A percentile compares a stretch with the other conserved stretches of the same genome.
Evolutionary conservation across 2,113 vertebrate species (phyloP).

Genomic region (Catharus fuscescens): DNA sequence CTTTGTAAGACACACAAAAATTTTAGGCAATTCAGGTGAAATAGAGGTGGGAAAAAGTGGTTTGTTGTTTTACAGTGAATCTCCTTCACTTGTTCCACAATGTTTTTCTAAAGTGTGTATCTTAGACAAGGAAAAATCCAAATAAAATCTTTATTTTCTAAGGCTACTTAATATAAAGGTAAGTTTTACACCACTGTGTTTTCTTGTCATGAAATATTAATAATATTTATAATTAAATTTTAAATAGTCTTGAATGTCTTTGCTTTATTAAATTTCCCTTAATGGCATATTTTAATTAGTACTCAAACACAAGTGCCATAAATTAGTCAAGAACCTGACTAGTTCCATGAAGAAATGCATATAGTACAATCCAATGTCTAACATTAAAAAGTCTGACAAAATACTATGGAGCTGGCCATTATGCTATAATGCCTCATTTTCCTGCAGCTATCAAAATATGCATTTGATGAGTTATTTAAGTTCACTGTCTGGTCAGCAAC

Average conservation of each 20-base stretch:
- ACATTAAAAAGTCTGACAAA: background rate
- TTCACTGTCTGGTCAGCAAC: conserved; percentile 42
- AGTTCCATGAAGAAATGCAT: background rate
- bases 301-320: background rate
- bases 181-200: background rate
- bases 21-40: background rate
- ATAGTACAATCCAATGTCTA: background rate
- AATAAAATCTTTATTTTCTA: background rate
- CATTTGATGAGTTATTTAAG: conserved; percentile 23
- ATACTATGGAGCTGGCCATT: background rate
- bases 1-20: background rate
- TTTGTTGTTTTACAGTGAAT: background rate
- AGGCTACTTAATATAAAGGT: background rate
- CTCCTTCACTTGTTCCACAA: background rate
- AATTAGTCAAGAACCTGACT: background rate
- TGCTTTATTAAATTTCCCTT: background rate
- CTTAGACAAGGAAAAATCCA: background rate
- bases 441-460: conserved; percentile 23
- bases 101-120: background rate
- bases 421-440: background rate
- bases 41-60: background rate
- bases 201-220: background rate
- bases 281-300: background rate
- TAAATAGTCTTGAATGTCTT: background rate
- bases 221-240: background rate